phyloP scores from a whole-genome alignment of 2,888 invertebrate genomes.

The Lycaena phlaeas region DNA sequence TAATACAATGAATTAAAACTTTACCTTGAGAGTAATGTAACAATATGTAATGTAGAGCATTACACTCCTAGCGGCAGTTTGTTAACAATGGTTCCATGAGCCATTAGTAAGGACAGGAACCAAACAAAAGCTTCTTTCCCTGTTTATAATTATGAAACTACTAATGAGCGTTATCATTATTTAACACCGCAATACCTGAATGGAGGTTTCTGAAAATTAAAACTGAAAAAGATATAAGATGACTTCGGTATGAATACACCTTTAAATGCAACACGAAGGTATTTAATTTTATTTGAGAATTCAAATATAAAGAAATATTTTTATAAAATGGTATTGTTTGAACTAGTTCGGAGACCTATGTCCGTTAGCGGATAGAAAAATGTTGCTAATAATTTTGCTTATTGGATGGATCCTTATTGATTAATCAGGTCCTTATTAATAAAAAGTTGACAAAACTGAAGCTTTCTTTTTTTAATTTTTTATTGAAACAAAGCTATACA shows the following conservation, averaged over 20 bases:
- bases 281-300: neutral
- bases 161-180: constrained; percentile 7
- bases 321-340: too few species aligned
- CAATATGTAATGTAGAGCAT: neutral
- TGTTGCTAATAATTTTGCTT: too few species aligned
- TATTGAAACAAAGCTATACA: too few species aligned
- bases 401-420: too few species aligned
- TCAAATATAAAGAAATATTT: too few species aligned
- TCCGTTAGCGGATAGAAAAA: too few species aligned
- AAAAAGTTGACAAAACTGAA: too few species aligned
- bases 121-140: constrained; percentile 1
- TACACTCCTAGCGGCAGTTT: constrained; percentile 16
- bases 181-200: neutral
- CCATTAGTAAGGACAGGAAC: constrained; percentile 5
- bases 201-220: neutral
- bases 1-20: neutral
- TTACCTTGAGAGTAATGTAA: neutral
- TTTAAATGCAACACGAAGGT: neutral
- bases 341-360: too few species aligned
- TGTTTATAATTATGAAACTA: constrained; percentile 8
- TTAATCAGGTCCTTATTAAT: too few species aligned
- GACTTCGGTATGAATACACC: neutral
- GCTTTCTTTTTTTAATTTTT: too few species aligned
- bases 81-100: neutral
- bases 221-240: neutral